Evolutionary conservation across 37 sponge, comb jelly and placozoan species (phyloP).

Genomic region (Corticium candelabrum): DNA sequence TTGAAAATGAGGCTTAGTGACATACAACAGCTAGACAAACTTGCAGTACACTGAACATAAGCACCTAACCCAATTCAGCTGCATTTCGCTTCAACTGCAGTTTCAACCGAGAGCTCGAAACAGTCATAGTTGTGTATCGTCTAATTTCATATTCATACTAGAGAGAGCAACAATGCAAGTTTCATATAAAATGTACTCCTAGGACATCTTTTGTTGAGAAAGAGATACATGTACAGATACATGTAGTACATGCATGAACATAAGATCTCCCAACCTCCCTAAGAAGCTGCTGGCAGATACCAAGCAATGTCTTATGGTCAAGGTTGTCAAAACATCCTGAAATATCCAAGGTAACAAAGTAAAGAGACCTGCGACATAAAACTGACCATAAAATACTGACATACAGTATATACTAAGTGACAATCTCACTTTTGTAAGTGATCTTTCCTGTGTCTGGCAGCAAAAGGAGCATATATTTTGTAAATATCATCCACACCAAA

Average conservation of each 20-base stretch:
- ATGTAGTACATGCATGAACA: no score
- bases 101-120: neutral
- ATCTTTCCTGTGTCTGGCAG: neutral
- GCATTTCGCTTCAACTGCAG: neutral
- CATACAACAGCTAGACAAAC: neutral
- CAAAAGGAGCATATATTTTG: neutral
- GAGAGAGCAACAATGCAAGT: no score
- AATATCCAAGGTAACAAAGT: conserved; percentile 5
- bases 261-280: neutral
- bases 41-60: neutral
- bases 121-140: neutral
- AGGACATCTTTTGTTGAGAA: no score
- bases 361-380: neutral
- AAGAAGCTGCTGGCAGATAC: neutral
- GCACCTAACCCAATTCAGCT: neutral
- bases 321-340: conserved; percentile 6
- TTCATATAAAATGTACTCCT: no score
- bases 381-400: neutral
- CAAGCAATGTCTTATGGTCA: neutral
- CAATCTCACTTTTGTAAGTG: neutral
- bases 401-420: neutral
- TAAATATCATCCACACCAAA: conserved; percentile 10
- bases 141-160: neutral
- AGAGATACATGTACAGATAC: no score
- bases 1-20: neutral